These are phyloP conservation scores for Poecile montanus DNA, from an alignment of 2,797 vertebrate species.

Conservation along the genomic window DNA sequence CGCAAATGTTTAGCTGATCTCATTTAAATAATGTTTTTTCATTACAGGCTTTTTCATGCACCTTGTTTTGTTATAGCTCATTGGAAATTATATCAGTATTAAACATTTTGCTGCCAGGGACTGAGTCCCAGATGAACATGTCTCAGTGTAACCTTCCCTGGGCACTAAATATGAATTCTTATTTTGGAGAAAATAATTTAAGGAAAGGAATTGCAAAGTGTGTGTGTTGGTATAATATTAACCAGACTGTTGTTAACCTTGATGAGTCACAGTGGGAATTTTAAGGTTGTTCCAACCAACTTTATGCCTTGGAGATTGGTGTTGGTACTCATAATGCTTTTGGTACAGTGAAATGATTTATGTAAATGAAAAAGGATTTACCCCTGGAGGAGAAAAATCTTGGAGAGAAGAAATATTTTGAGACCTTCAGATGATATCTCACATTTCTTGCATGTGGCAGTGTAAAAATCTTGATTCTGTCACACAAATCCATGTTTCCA, in stretches of 20 bases:
- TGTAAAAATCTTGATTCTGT: slow-evolving; percentile 33
- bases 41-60: neutral
- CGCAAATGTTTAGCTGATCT: neutral
- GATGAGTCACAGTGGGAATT: neutral
- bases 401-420: slow-evolving; percentile 10
- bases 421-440: slow-evolving; percentile 8
- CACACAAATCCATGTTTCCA: slow-evolving; percentile 11
- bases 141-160: neutral
- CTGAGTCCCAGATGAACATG: fast-evolving
- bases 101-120: neutral
- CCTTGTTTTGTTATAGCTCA: neutral
- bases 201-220: neutral
- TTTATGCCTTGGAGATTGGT: neutral
- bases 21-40: neutral
- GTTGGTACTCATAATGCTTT: neutral
- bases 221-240: neutral
- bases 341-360: neutral
- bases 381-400: fast-evolving
- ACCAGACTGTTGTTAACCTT: neutral
- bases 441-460: neutral
- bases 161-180: neutral
- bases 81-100: neutral
- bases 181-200: neutral
- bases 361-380: neutral
- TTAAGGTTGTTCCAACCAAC: neutral